Percentiles rank a stretch among this genome's conserved stretches.
Conservation (phyloP, 2,113 vertebrate genomes). For the Notothenia rossii region DNA sequence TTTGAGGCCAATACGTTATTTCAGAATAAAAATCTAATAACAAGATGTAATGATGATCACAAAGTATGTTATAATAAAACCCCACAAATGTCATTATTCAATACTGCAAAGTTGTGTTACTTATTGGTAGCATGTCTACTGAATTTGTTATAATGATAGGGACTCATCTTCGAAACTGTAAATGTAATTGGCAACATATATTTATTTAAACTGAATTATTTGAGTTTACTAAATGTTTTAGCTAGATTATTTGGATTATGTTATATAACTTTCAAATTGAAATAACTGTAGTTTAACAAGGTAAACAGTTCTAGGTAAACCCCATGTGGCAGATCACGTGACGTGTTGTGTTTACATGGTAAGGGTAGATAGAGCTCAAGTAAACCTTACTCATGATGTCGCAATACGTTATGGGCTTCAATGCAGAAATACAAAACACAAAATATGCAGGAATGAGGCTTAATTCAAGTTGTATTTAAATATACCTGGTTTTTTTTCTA, state of each 20-base stretch:
- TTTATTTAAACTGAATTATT: too few species aligned
- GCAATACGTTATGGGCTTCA: slow-evolving; percentile 48
- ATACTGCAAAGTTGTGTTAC: too few species aligned
- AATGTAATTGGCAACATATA: too few species aligned
- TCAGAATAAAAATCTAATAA: not conserved
- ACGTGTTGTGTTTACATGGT: slow-evolving; percentile 79
- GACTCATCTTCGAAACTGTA: too few species aligned
- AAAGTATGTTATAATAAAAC: not conserved
- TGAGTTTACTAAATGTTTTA: too few species aligned
- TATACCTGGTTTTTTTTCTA: too few species aligned
- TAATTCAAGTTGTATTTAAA: too few species aligned
- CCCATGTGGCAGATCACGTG: slow-evolving; percentile 82
- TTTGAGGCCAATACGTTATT: not conserved
- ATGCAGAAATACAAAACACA: not conserved
- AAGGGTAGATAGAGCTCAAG: slow-evolving; percentile 16
- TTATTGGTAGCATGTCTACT: not conserved
- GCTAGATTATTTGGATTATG: too few species aligned
- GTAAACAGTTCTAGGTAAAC: not conserved
- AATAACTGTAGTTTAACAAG: not conserved
- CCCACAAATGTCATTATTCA: not conserved
- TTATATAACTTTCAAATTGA: not conserved
- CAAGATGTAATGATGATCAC: not conserved
- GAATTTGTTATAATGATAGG: not conserved
- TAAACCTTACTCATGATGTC: slow-evolving; percentile 36
- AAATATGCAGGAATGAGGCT: not conserved